Conservation (phyloP, 2,113 vertebrate species). For the Craseonycteris thonglongyai region DNA sequence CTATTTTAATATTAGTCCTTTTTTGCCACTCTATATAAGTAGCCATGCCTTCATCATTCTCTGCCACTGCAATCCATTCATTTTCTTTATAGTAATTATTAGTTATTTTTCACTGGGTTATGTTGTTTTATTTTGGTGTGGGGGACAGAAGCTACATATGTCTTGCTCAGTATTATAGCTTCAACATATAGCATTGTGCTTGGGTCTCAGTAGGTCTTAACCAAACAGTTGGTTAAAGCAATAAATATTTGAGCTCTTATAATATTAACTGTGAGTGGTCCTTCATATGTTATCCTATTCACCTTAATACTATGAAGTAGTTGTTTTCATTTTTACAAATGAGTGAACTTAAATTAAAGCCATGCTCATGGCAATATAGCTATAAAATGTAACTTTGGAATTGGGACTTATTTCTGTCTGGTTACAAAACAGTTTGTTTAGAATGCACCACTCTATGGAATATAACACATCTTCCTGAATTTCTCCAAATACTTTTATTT, state of each 20-base stretch:
- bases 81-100: background rate
- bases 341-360: background rate
- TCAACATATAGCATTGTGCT: background rate
- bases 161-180: background rate
- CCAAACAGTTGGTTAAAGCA: background rate
- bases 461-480: background rate
- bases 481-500: background rate
- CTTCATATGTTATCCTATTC: background rate
- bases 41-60: background rate
- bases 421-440: background rate
- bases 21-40: background rate
- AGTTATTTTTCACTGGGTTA: background rate
- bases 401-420: background rate
- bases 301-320: background rate
- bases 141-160: background rate
- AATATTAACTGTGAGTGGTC: background rate
- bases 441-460: background rate
- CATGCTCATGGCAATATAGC: background rate
- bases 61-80: background rate
- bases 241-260: background rate
- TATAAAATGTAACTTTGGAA: background rate
- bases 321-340: background rate
- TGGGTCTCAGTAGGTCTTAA: background rate
- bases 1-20: background rate
- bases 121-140: background rate